These are phyloP conservation scores for Uromys caudimaculatus DNA, from an alignment of 2,797 vertebrate species.

Conservation along the genomic window DNA sequence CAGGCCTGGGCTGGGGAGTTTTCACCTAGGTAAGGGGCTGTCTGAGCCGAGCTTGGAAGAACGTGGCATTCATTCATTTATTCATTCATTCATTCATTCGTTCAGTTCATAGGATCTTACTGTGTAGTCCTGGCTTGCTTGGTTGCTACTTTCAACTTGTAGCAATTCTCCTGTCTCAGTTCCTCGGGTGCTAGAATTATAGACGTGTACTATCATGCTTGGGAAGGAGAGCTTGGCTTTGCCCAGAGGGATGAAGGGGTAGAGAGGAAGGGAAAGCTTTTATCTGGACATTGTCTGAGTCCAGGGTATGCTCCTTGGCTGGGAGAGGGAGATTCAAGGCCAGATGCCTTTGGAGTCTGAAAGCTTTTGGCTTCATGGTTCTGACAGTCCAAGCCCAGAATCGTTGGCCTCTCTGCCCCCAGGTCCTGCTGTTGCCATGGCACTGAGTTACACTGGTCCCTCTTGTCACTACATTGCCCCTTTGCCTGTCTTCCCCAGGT, in stretches of 20 bases:
- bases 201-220: background rate
- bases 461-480: background rate
- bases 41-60: background rate
- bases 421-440: background rate
- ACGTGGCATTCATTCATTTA: background rate
- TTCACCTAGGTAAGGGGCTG: background rate
- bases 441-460: background rate
- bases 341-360: background rate
- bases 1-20: background rate
- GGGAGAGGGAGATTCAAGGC: conserved; percentile 20
- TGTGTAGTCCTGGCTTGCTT: background rate
- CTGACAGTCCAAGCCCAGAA: conserved; percentile 40
- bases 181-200: background rate
- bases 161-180: background rate
- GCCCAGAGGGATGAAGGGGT: background rate
- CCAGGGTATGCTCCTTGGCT: background rate
- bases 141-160: background rate
- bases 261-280: background rate
- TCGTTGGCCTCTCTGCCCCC: background rate
- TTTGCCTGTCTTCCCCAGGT: background rate
- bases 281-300: background rate
- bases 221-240: background rate
- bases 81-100: background rate
- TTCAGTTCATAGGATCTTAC: background rate
- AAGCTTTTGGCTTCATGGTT: background rate